Conservation (phyloP, 2,113 vertebrate species). For the Cyanocitta stelleri region DNA sequence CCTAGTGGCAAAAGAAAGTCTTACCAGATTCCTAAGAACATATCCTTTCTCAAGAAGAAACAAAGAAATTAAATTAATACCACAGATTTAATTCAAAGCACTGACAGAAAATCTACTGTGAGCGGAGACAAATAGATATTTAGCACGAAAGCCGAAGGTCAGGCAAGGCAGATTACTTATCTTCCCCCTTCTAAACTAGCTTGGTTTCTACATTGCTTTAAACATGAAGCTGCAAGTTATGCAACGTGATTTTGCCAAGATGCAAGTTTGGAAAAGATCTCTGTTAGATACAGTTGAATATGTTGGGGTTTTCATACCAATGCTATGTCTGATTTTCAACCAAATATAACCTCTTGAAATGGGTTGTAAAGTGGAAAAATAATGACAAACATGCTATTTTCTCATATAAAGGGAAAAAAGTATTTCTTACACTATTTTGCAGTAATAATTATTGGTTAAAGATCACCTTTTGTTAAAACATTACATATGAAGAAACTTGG, state of each 20-base stretch:
- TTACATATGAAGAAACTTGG: not conserved
- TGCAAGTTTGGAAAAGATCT: not conserved
- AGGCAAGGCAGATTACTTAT: not conserved
- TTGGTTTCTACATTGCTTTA: not conserved
- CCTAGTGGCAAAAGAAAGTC: not conserved
- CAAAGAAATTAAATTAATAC: not conserved
- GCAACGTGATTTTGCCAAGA: not conserved
- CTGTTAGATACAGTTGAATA: not conserved
- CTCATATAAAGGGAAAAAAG: not conserved
- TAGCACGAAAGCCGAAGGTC: not conserved
- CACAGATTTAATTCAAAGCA: not conserved
- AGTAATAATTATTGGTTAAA: not conserved
- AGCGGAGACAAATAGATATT: not conserved
- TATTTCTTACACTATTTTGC: not conserved
- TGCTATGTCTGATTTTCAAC: not conserved
- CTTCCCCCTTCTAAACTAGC: not conserved
- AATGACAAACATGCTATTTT: not conserved
- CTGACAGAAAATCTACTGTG: not conserved
- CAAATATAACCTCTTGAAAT: not conserved
- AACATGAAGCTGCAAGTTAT: not conserved
- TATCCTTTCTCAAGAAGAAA: not conserved
- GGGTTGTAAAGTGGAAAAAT: not conserved
- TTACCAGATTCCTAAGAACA: not conserved
- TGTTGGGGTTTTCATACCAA: not conserved
- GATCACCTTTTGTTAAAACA: not conserved